Evolutionary conservation across 2,888 invertebrate species (phyloP).

Genomic region (Acrobasis consociella): DNA sequence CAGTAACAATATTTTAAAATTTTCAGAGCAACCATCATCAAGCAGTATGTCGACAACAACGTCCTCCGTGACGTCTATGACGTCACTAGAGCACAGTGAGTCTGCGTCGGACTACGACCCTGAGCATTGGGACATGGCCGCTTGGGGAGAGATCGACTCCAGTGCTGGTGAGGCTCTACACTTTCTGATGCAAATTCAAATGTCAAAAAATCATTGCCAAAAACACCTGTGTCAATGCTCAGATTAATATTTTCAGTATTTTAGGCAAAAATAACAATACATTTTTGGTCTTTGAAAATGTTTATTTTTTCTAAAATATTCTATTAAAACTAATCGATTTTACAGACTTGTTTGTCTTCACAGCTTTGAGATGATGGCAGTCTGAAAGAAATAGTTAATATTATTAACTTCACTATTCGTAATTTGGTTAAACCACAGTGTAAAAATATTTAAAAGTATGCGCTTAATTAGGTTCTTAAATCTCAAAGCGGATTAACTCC

Average conservation of each 20-base stretch:
- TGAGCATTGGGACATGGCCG: conserved; percentile 93
- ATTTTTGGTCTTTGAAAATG: background rate
- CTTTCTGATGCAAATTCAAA: too few relatives aligned
- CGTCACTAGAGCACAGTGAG: conserved; percentile 92
- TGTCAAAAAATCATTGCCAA: too few relatives aligned
- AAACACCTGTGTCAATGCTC: too few relatives aligned
- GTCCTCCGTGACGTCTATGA: conserved; percentile 94
- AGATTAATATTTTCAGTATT: too few relatives aligned
- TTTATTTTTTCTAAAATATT: conserved; percentile 2
- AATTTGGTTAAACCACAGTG: too few relatives aligned
- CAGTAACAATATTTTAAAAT: background rate
- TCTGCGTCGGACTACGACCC: conserved; percentile 94
- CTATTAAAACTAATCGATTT: conserved; percentile 3
- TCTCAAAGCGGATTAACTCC: too few relatives aligned
- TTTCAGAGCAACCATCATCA: conserved; percentile 92
- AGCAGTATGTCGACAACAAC: conserved; percentile 95
- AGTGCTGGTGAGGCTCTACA: conserved; percentile 59
- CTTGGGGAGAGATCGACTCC: conserved; percentile 96
- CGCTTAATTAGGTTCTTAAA: too few relatives aligned
- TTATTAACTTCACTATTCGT: background rate
- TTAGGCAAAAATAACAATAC: background rate
- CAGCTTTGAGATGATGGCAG: conserved; percentile 33
- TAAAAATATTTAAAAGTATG: too few relatives aligned
- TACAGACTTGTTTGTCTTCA: conserved; percentile 27
- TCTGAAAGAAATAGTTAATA: conserved; percentile 35